These are phyloP conservation scores for Micropterix aruncella DNA, from an alignment of 2,888 invertebrate genomes.

Conservation along the genomic window DNA sequence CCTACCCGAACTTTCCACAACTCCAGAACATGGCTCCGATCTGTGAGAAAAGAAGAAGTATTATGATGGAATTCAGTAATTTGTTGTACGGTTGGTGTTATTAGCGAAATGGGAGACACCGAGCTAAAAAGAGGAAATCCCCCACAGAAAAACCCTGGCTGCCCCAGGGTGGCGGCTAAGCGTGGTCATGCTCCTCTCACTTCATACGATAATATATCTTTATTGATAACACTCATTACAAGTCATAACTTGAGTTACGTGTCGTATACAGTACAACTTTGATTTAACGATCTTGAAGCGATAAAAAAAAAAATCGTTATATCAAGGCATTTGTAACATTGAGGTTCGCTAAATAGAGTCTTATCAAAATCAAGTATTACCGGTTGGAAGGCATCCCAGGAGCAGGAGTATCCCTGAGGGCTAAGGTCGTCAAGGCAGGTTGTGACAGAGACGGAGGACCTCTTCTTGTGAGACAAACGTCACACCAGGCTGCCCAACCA, in stretches of 20 bases:
- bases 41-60: too few relatives aligned
- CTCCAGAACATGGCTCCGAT: conserved; percentile 5
- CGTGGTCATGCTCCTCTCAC: too few relatives aligned
- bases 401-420: conserved; percentile 20
- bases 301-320: conserved; percentile 1
- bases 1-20: conserved; percentile 6
- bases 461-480: conserved; percentile 61
- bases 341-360: neutral
- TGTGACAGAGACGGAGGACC: conserved; percentile 47
- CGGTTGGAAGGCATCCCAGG: conserved; percentile 2
- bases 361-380: neutral
- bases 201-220: too few relatives aligned
- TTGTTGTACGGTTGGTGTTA: too few relatives aligned
- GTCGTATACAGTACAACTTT: neutral
- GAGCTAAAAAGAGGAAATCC: too few relatives aligned
- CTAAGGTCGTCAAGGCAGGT: conserved; percentile 57
- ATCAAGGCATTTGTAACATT: too few relatives aligned
- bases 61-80: too few relatives aligned
- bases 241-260: too few relatives aligned
- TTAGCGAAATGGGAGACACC: too few relatives aligned
- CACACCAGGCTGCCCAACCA: conserved; percentile 65
- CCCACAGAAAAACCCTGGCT: too few relatives aligned
- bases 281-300: neutral
- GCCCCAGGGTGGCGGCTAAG: too few relatives aligned
- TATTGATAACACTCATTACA: neutral